These are phyloP conservation scores for Sepiola atlantica DNA, from an alignment of 2,888 invertebrate genomes.

Conservation along the genomic window DNA sequence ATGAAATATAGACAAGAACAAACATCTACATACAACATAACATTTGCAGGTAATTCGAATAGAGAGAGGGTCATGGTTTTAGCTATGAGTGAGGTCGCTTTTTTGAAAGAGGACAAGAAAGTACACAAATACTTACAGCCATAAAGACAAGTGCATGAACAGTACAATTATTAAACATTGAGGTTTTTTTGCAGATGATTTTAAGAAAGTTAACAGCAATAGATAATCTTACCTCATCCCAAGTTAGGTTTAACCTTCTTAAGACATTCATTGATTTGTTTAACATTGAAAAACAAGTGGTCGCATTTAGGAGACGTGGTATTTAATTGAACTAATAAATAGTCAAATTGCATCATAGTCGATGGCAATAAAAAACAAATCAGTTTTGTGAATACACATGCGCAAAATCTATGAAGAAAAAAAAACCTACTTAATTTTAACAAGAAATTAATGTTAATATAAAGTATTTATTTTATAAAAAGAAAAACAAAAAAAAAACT, in stretches of 20 bases:
- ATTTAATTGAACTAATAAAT: not conserved
- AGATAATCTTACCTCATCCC: conserved; percentile 32
- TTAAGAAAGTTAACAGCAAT: not conserved
- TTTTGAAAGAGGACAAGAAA: not conserved
- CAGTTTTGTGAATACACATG: not conserved
- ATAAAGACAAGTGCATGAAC: conserved; percentile 9
- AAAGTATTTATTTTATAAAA: no score
- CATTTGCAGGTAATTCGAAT: not conserved
- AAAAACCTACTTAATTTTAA: no score
- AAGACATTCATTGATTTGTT: not conserved
- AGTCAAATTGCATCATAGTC: not conserved
- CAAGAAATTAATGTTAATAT: no score
- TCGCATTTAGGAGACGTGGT: not conserved
- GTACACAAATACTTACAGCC: not conserved
- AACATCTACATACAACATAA: not conserved
- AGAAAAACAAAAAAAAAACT: no score
- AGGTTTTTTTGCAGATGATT: not conserved
- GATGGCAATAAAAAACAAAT: not conserved
- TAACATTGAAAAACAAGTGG: not conserved
- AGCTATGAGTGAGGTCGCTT: not conserved
- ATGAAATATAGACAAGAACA: not conserved
- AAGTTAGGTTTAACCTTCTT: not conserved
- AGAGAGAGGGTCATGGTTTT: not conserved
- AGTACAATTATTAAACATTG: not conserved
- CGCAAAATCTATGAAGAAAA: not conserved